Base-by-base conservation (phyloP, 2,888 invertebrate genomes). In the Empis livida region DNA sequence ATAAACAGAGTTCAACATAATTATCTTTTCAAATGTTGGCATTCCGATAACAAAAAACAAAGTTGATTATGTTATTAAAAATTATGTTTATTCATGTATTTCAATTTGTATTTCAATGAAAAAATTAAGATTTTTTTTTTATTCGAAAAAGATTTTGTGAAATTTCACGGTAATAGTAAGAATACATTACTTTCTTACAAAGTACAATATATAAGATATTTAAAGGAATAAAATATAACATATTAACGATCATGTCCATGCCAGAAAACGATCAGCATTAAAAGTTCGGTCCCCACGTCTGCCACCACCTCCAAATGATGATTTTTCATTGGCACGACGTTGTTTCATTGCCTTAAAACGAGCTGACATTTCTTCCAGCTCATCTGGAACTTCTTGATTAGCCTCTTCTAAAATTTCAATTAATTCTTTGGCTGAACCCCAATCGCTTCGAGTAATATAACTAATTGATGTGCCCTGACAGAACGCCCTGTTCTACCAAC, bases 401-500 rank as follows among this genome's bases (percentile, higher is more conserved):
- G 92, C 92, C 68, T 95, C 92, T 59, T 86, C 81, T 45, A 96
- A 69, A 51, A 96, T 92, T 43, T 76, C 74, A 37, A 95, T 91
- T 4, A 96, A 71, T 46, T 87, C 84, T 49, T 75, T 71, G 1
- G 94, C 91, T 60, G 84, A 78, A 11, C 73, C 77, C 89, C 93
- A 92, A 66, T 95, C 92, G 23, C 70, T 71, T 38, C 84, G 74
- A 0, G 92, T 81, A 52, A 96, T 71, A 57, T 87, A 82, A 46
- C 90, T 87, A 32, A 94, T 77, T 0, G 93, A 82, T 45, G 79
- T 79, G 0, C 96, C 95, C 0, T 77, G 79, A 50, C 79, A 15
- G 96, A 95, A 49, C 95, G 76, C 0, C 95, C 96, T 0, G 95
- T 96, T 50, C 96, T 77, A 0, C 95, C 95, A n/a, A 96, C 90